Evolutionary conservation across 2,113 vertebrate genomes (phyloP), one percentile per base, ranked within the genome.

Genomic region (Fulica atra): DNA sequence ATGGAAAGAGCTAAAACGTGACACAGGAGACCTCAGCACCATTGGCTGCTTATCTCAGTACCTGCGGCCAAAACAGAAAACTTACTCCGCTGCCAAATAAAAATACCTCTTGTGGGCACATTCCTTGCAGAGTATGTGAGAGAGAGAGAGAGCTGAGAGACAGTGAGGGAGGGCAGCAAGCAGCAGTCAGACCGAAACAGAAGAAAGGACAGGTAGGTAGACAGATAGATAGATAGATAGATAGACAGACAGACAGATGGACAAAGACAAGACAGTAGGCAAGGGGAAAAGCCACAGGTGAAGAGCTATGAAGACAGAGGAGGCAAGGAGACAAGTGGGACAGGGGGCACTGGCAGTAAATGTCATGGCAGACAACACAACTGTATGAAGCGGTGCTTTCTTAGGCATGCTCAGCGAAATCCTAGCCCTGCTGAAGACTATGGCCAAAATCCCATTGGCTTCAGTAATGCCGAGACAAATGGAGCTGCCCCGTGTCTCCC

Each of bases 91-190:
- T 96, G 95, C 86, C 91, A 93, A 96, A 54, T 91, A 89, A 81
- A 96, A 97, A 96, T 94, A 96, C 91, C 33, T 86, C 95, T 95
- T 93, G 92, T 92, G 83, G 88, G 77, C 81, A 95, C 95, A 95
- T 96, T 94, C 92, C 88, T 94, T 61, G 35, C 40, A 65, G 72
- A 93, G 38, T 93, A 51, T 12, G 4, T 56, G 81, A 83, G 64
- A 93, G 66, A 71, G 64, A 93, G 66, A 71, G 42, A 1, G 15
- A 88, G 44, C 29, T 90, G 64, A 91, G 74, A 85, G 50, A 63
- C 50, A 76, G 73, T 0, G 2, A 80, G n/a, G 56, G 68, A 93
- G 46, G 56, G 42, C 46, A 83, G 71, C 56, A 84, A 94, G 79
- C 25, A 31, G 68, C 40, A 70, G 60, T 26, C 80, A 91, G 68